phyloP scores from a whole-genome alignment of 1,140 invertebrate species.

The Hestina assimilis region DNA sequence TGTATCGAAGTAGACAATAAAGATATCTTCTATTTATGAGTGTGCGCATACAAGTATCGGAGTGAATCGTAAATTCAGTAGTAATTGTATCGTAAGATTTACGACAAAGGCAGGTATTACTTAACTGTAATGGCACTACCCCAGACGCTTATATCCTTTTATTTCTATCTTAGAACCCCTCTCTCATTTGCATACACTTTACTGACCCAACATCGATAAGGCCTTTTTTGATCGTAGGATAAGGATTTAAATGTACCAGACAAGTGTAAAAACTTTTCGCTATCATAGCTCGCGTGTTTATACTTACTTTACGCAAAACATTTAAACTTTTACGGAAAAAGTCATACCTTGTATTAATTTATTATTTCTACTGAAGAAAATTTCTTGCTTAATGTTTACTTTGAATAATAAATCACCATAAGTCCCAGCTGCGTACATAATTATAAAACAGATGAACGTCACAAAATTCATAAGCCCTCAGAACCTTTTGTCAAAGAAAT shows the following conservation, averaged over 20 bases:
- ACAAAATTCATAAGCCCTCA: too few species aligned
- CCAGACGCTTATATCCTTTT: conserved; percentile 53
- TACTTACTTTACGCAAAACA: background rate
- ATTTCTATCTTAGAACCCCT: conserved; percentile 51
- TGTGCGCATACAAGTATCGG: background rate
- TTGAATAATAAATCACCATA: too few species aligned
- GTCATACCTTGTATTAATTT: too few species aligned
- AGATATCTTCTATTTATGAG: conserved; percentile 1
- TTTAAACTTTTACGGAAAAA: too few species aligned
- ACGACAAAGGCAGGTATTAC: conserved; percentile 19
- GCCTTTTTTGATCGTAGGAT: conserved; percentile 57
- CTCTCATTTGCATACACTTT: conserved; percentile 70
- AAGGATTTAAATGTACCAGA: conserved; percentile 52
- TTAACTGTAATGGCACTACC: conserved; percentile 32
- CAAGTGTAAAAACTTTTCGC: conserved; percentile 24
- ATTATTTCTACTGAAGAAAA: too few species aligned
- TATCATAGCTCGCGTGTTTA: background rate
- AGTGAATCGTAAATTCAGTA: conserved; percentile 15
- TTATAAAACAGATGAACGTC: too few species aligned
- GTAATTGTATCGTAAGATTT: conserved; percentile 26
- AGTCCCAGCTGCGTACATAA: too few species aligned
- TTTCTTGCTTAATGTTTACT: too few species aligned
- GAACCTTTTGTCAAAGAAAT: too few species aligned
- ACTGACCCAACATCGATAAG: conserved; percentile 65
- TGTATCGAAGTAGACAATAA: background rate